Conservation (phyloP, 2,797 vertebrate species). For the Sphenodon punctatus region DNA sequence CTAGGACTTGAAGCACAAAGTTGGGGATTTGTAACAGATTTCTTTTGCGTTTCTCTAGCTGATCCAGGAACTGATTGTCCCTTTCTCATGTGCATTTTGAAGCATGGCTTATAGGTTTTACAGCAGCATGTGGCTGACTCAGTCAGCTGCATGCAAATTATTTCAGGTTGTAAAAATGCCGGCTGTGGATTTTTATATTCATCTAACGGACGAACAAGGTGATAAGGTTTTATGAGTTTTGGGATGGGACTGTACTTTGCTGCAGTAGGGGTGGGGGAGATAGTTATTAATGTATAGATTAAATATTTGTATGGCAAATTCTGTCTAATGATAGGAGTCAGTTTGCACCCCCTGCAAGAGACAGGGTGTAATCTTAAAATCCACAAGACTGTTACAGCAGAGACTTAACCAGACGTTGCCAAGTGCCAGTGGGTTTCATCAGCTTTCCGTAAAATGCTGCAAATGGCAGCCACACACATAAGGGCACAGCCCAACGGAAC, state of each 20-base stretch:
- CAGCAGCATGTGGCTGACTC: neutral
- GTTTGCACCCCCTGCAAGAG: too few species aligned
- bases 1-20: neutral
- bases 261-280: fast-evolving
- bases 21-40: too few species aligned
- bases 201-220: neutral
- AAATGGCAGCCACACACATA: neutral
- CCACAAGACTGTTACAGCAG: neutral
- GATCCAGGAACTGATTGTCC: neutral
- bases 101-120: fast-evolving
- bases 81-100: neutral
- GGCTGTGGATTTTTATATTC: neutral
- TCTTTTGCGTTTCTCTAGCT: neutral
- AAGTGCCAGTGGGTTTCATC: neutral
- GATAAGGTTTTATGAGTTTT: neutral
- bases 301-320: too few species aligned
- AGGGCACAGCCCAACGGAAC: too few species aligned
- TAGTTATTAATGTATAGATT: too few species aligned
- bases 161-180: neutral
- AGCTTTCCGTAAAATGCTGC: neutral
- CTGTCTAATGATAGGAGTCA: too few species aligned
- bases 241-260: neutral
- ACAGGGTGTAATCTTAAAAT: neutral
- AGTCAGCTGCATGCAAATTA: neutral
- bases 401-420: neutral